Base-by-base conservation (phyloP, 2,888 invertebrate species). In the Elysia crispata region DNA sequence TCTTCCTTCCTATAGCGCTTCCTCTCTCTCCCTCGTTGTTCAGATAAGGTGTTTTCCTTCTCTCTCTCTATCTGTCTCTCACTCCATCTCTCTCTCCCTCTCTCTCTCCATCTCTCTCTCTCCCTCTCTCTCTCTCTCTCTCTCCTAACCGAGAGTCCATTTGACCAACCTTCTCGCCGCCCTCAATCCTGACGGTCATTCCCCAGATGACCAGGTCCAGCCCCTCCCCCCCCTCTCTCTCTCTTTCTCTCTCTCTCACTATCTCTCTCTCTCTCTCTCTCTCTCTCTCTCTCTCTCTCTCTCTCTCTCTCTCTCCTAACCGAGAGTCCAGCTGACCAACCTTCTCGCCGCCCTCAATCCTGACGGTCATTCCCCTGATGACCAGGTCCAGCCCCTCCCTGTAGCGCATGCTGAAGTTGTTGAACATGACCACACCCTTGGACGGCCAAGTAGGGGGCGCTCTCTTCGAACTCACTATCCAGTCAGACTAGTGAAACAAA, bases 381-480 rank as follows among this genome's bases (percentile, higher is more conserved):
- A 90, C 91, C 1, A 90, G 85, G 67, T 90, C 89, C 8, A 91
- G 83, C 0, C 89, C 91, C 41, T 87, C 86, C 54, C 91, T 84
- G 81, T 91, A 91, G 28, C 89, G 82, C 0, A 89, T 89, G 54
- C 87, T 85, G 82, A 89, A 91, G 31, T 87, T 79, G 5, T 84
- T 80, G 83, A 91, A 90, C 79, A 87, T 82, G 1, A 92, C 85
- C 18, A 79, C 80, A 6, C 91, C 92, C 30, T 85, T 70, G 5
- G 85, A 79, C 15, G 92, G 92, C 92, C 92, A 92, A 13, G 79
- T 79, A 0, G 77, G 74, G 3, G 81, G 73, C 23, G 90, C 89
- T 50, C 85, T 82, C 20, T 86, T 86, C 15, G 82, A 82, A 8
- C 77, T 82, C 25, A 87, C 81, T 18, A 82, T 73, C 86, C 89